A percentile compares a stretch with the other conserved stretches of the same genome.
phyloP scores from a whole-genome alignment of 2,888 invertebrate species.

The Dilophus febrilis region DNA sequence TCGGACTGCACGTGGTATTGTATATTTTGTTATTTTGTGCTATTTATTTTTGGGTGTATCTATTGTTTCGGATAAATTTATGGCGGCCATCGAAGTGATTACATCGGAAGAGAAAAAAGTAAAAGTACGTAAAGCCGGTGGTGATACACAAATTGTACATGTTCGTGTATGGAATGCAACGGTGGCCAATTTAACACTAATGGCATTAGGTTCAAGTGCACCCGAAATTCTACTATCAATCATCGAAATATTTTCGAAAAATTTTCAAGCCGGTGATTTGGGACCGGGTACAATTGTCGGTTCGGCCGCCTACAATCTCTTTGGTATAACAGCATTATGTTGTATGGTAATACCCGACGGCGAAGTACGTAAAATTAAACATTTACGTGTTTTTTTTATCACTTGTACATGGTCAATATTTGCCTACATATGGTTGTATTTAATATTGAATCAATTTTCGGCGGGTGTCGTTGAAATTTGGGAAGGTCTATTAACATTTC shows the following conservation, averaged over 20 bases:
- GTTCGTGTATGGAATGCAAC: conserved; percentile 99
- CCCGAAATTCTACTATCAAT: conserved; percentile 95
- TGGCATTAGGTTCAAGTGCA: conserved; percentile 97
- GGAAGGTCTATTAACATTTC: conserved; percentile 90
- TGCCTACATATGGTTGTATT: conserved; percentile 96
- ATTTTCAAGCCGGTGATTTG: conserved; percentile 89
- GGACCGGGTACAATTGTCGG: conserved; percentile 98
- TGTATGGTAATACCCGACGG: conserved; percentile 79
- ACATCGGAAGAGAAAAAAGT: conserved; percentile 95
- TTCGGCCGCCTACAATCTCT: conserved; percentile 95
- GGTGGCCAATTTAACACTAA: conserved; percentile 93
- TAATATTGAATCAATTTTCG: conserved; percentile 78
- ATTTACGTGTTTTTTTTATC: conserved; percentile 91
- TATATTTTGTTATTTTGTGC: conserved; percentile 76
- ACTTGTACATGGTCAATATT: conserved; percentile 97
- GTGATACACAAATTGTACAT: conserved; percentile 71
- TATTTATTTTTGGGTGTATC: conserved; percentile 98
- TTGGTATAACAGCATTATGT: conserved; percentile 94
- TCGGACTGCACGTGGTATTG: conserved; percentile 65
- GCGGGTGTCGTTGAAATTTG: conserved; percentile 86
- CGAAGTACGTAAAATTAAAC: conserved; percentile 86
- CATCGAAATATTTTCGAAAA: conserved; percentile 92
- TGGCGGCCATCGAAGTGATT: conserved; percentile 98
- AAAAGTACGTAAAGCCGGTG: conserved; percentile 72
- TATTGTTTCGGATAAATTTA: conserved; percentile 96